Conservation (phyloP, 1,140 invertebrate genomes). For the Drosophila gunungcola region DNA sequence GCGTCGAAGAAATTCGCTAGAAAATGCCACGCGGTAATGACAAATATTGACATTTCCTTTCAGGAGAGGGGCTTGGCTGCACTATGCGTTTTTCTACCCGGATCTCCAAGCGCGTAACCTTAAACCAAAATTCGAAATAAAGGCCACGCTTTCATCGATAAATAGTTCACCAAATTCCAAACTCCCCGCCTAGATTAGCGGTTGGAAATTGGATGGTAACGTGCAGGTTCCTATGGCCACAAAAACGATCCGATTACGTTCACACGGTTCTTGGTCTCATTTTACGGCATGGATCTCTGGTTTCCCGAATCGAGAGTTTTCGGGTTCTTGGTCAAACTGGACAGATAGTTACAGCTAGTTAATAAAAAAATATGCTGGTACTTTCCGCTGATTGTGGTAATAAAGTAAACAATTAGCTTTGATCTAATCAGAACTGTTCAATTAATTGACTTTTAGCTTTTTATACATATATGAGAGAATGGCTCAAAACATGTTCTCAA, state of each 20-base stretch:
- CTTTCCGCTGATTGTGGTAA: slow-evolving; percentile 1
- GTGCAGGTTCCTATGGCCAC: slow-evolving; percentile 24
- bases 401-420: slow-evolving; percentile 20
- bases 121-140: slow-evolving; percentile 5
- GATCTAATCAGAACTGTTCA: slow-evolving; percentile 12
- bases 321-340: slow-evolving; percentile 9
- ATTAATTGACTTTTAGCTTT: slow-evolving; percentile 10
- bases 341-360: slow-evolving; percentile 2
- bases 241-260: slow-evolving; percentile 40
- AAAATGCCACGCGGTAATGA: slow-evolving; percentile 74
- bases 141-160: slow-evolving; percentile 28
- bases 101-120: slow-evolving; percentile 9
- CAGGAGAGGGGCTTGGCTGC: background rate
- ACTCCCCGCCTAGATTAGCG: slow-evolving; percentile 27
- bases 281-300: slow-evolving; percentile 1
- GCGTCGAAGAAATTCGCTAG: slow-evolving; percentile 64
- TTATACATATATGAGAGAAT: background rate
- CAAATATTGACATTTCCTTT: slow-evolving; percentile 74
- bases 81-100: background rate
- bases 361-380: slow-evolving; percentile 29
- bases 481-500: too few species aligned
- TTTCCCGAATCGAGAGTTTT: background rate
- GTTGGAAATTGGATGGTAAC: slow-evolving; percentile 7
- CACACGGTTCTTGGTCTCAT: slow-evolving; percentile 34
- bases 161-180: slow-evolving; percentile 12